Evolutionary conservation across 2,113 vertebrate species (phyloP).

Genomic region (Poeciliopsis occidentalis): DNA sequence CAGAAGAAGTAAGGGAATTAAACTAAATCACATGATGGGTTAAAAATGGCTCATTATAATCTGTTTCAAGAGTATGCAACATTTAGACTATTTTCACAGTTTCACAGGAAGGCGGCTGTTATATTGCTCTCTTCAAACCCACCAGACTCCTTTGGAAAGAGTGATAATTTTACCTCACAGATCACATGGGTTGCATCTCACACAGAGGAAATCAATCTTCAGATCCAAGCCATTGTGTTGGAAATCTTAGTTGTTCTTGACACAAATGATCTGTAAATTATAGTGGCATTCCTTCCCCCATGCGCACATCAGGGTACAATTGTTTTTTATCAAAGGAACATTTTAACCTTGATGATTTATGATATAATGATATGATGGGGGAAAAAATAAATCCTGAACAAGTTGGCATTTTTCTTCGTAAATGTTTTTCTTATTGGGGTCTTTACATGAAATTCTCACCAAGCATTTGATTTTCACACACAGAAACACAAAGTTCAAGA

Average conservation of each 20-base stretch:
- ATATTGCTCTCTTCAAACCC: slow-evolving; percentile 2
- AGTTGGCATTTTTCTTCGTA: neutral
- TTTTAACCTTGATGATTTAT: neutral
- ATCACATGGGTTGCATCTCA: neutral
- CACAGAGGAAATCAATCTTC: neutral
- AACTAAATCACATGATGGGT: neutral
- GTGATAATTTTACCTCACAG: slow-evolving; percentile 9
- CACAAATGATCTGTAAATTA: neutral
- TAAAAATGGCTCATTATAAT: neutral
- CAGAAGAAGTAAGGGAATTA: neutral
- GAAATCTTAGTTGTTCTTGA: neutral
- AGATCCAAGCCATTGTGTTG: neutral
- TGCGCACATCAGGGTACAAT: neutral
- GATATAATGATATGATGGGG: neutral
- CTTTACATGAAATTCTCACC: neutral
- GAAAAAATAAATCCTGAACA: neutral
- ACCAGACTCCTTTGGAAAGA: neutral
- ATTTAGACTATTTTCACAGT: slow-evolving; percentile 13
- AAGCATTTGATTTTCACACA: neutral
- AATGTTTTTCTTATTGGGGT: neutral
- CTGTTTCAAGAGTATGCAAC: slow-evolving; percentile 1
- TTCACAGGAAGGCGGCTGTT: neutral
- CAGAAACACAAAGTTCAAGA: neutral
- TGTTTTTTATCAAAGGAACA: neutral
- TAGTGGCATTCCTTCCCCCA: neutral